Conservation (phyloP, 2,888 invertebrate genomes). For the Syrphus vitripennis region DNA sequence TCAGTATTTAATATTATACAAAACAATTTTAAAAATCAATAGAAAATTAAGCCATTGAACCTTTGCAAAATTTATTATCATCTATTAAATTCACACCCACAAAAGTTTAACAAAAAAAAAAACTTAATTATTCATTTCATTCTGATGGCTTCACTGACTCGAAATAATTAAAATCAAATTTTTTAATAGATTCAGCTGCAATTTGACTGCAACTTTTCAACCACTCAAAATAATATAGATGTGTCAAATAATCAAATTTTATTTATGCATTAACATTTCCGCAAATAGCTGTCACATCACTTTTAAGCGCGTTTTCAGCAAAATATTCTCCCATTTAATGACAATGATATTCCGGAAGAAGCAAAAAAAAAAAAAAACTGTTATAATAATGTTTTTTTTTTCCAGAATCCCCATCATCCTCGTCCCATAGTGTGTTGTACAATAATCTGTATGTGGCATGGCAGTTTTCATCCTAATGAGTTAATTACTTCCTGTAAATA, state of each 20-base stretch:
- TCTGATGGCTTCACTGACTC: background rate
- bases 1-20: no score
- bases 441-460: background rate
- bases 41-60: background rate
- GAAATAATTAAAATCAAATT: conserved; percentile 52
- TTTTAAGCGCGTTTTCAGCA: background rate
- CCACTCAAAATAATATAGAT: conserved; percentile 8
- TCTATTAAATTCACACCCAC: background rate
- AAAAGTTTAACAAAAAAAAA: background rate
- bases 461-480: conserved; percentile 47
- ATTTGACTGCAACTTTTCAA: conserved; percentile 46
- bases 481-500: conserved; percentile 68
- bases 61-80: background rate
- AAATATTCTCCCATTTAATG: background rate
- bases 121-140: background rate
- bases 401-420: background rate
- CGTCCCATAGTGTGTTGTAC: background rate
- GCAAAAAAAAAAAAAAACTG: background rate
- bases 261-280: no score
- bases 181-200: conserved; percentile 25
- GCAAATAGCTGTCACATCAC: background rate
- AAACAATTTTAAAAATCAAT: no score
- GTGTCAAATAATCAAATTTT: conserved; percentile 45
- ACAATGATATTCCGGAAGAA: no score
- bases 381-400: background rate